Evolutionary conservation across 2,888 invertebrate species (phyloP).

Genomic region (Brachylomia viminalis): DNA sequence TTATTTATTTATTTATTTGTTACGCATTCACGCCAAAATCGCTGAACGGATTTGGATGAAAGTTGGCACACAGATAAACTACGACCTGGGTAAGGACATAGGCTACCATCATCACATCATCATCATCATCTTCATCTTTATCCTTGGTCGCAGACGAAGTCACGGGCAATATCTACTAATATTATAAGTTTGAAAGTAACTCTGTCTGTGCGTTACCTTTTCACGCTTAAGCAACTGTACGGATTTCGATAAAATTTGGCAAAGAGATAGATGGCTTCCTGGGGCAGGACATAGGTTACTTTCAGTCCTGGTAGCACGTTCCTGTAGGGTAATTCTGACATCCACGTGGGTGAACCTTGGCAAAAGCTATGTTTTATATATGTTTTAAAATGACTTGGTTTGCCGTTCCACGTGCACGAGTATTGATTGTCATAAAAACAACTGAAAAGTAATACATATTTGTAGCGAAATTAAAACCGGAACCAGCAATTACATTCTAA

Average conservation of each 20-base stretch:
- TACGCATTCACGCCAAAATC: too few relatives aligned
- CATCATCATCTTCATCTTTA: too few relatives aligned
- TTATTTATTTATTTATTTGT: too few relatives aligned
- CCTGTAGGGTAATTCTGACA: not conserved
- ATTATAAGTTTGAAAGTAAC: too few relatives aligned
- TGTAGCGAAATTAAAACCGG: constrained; percentile 11
- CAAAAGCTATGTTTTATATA: not conserved
- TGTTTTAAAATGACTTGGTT: not conserved
- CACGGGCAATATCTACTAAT: too few relatives aligned
- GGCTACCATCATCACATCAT: too few relatives aligned
- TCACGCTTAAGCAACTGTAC: not conserved
- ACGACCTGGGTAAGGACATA: too few relatives aligned
- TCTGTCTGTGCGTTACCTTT: too few relatives aligned
- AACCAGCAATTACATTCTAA: constrained; percentile 32
- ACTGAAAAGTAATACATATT: not conserved
- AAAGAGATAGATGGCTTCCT: not conserved
- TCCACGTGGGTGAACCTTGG: not conserved
- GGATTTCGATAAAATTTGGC: not conserved
- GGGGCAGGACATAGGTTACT: not conserved
- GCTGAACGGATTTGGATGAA: too few relatives aligned
- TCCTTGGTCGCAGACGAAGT: too few relatives aligned
- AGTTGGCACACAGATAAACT: too few relatives aligned
- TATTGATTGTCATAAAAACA: constrained; percentile 12
- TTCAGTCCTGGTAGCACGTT: not conserved
- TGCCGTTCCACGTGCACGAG: not conserved